These are phyloP conservation scores for Volucella bombylans DNA, from an alignment of 2,888 invertebrate species.

Conservation along the genomic window DNA sequence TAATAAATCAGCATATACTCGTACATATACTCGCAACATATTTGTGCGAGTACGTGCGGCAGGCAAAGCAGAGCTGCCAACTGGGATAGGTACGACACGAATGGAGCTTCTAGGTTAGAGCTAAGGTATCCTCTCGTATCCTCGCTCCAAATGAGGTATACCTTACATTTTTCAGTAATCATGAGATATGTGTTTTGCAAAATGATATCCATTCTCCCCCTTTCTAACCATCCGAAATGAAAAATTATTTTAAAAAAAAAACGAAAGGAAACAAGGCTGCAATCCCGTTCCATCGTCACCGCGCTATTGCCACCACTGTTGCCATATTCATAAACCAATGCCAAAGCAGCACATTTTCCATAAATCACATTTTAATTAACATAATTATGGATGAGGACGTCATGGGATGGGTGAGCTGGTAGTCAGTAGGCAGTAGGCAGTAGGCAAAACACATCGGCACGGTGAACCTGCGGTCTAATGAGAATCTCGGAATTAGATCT, in stretches of 20 bases:
- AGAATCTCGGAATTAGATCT: constrained; percentile 68
- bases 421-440: not conserved
- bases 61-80: constrained; percentile 50
- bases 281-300: not conserved
- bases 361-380: constrained; percentile 74
- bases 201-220: constrained; percentile 56
- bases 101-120: too few relatives aligned
- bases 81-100: constrained; percentile 31
- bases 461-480: constrained; percentile 62
- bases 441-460: constrained; percentile 16
- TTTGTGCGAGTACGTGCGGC: constrained; percentile 25
- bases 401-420: constrained; percentile 27
- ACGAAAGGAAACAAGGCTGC: not conserved
- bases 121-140: not conserved
- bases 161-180: constrained; percentile 57
- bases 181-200: constrained; percentile 65
- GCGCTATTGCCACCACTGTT: not conserved
- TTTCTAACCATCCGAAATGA: constrained; percentile 40
- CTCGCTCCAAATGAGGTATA: constrained; percentile 62
- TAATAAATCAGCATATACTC: constrained; percentile 63
- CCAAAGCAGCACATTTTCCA: constrained; percentile 64
- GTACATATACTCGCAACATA: not conserved
- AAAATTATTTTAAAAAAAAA: constrained; percentile 56
- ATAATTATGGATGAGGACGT: constrained; percentile 68
- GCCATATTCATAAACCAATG: constrained; percentile 37